phyloP scores from a whole-genome alignment of 2,888 invertebrate species.

The Amiota minor region DNA sequence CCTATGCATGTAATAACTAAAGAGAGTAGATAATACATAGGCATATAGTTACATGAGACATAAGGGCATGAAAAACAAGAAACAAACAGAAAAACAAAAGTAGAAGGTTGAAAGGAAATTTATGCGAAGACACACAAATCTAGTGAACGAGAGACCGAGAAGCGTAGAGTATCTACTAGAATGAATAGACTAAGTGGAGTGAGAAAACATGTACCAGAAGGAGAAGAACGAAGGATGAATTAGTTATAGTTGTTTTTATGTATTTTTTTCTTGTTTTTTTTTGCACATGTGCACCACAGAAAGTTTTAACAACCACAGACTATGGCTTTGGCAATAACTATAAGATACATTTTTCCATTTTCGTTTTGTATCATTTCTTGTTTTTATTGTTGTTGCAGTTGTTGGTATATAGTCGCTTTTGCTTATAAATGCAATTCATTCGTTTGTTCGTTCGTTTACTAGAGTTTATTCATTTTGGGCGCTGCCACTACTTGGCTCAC shows the following conservation, averaged over 20 bases:
- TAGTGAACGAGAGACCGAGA: constrained; percentile 68
- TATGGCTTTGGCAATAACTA: not conserved
- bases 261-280: not conserved
- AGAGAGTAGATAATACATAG: not conserved
- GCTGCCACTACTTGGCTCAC: constrained; percentile 9
- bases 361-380: constrained; percentile 12
- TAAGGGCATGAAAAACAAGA: constrained; percentile 31
- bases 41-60: constrained; percentile 4
- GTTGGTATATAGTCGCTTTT: not conserved
- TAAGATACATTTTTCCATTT: not conserved
- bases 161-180: constrained; percentile 10
- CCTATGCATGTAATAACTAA: too few species aligned
- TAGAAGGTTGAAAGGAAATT: constrained; percentile 61
- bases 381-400: constrained; percentile 20
- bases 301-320: not conserved
- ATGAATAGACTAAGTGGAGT: too few species aligned
- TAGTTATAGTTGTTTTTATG: not conserved
- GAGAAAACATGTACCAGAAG: too few species aligned
- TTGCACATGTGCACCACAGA: not conserved
- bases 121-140: constrained; percentile 72
- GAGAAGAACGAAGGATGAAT: not conserved
- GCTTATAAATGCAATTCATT: too few species aligned
- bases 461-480: constrained; percentile 41
- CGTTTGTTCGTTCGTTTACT: too few species aligned
- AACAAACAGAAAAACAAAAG: constrained; percentile 25